Evolutionary conservation across 2,888 invertebrate genomes (phyloP), one percentile per base, ranked within the genome.

Genomic region (Antheraea yamamai): DNA sequence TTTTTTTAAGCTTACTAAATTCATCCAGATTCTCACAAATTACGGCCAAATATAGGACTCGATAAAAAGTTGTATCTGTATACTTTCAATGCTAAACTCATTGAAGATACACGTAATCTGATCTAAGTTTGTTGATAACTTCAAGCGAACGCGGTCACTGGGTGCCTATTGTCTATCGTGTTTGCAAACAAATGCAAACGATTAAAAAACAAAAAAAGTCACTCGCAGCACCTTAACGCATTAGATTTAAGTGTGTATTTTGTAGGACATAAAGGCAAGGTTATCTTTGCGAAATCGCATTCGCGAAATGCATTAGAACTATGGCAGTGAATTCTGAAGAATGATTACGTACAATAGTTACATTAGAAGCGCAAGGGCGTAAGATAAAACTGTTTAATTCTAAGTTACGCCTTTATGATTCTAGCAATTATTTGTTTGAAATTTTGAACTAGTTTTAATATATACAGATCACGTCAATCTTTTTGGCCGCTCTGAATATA

Each of bases 101-200:
- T 64, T 64, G 26, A 64, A 64, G n/a, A 20, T 68, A 35, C 14
- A 70, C 7, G 70, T 39, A 70, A 70, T 12, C 20, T n/a, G 70
- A 70, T 39, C 70, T 70, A 70, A 4, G 20, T 18, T 39, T 39
- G 39, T 70, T 66, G 64, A 66, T 39, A 70, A n/a, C 70, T 70
- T 30, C 64, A 70, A 70, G 8, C 35, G 20, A 75, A 75, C 55
- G 70, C 64, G 75, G 66, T 75, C 73, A 73, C 26, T 73, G 47
- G 75, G 66, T 75, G 79, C 80, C 81, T 66, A 83, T 83, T 84
- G 83, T 83, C 81, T 83, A 81, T 61, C 77, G 77, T 83, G 82
- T 83, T 84, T 82, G 80, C 80, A 83, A 84, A 83, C 81, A 81
- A 80, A 39, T 39, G 35, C 23, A 39, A 35, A 70, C 70, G 39